phyloP scores from a whole-genome alignment of 2,797 vertebrate genomes.

The Macrochelys suwanniensis region DNA sequence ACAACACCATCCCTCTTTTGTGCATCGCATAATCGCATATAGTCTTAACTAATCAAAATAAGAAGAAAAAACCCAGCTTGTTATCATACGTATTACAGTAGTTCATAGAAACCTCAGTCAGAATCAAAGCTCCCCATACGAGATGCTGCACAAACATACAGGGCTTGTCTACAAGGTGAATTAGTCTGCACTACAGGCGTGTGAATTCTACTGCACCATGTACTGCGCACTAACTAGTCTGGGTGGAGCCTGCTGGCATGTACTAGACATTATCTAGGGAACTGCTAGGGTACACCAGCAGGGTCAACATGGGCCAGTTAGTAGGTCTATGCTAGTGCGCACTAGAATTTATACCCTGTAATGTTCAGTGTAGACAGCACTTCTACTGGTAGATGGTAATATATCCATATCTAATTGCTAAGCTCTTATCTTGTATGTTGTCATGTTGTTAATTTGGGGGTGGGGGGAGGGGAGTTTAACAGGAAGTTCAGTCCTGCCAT shows the following conservation, averaged over 20 bases:
- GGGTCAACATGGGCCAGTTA: neutral
- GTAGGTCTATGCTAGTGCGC: neutral
- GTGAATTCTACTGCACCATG: neutral
- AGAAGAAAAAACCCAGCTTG: neutral
- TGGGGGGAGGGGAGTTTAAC: neutral
- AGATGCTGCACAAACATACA: neutral
- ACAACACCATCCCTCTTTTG: neutral
- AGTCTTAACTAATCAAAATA: neutral
- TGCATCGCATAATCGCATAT: neutral
- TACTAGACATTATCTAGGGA: neutral
- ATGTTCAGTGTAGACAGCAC: neutral
- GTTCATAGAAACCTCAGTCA: neutral
- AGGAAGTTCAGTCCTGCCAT: neutral
- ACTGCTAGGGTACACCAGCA: neutral
- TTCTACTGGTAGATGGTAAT: too few relatives aligned
- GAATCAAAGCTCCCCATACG: neutral
- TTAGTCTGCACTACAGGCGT: neutral
- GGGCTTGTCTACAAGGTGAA: neutral
- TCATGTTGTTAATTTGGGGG: too few relatives aligned
- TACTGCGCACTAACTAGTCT: neutral
- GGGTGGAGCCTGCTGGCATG: neutral
- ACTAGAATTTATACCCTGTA: too few relatives aligned
- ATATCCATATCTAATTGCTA: neutral
- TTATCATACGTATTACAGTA: neutral
- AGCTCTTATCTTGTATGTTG: neutral